Base-by-base conservation (phyloP, 53 echinoderm and acorn worm genomes). In the Stichopus horrens region DNA sequence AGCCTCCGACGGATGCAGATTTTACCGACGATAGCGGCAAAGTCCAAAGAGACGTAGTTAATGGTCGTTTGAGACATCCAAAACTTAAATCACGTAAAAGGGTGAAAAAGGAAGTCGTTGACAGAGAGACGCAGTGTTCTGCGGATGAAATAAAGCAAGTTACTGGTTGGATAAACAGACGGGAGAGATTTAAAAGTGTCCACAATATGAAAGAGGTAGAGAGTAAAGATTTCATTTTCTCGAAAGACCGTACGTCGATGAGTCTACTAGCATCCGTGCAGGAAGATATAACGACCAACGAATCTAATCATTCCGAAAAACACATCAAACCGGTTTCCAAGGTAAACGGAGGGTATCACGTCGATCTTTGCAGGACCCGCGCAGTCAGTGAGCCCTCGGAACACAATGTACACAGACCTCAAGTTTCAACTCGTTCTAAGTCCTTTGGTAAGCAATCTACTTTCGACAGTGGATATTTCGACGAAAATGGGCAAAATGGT, bases 381-480 rank as follows among this genome's bases (percentile, higher is more conserved):
- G 75, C 91, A 6, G 85, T 85, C 7, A 85, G 85, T 67, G 74
- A 74, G 21, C 86, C 86, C 18, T 7, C 83, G 1, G 86, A 86
- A 18, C 19, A 75, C 20, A n/a, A n/a, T 8, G 58, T 87, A 0
- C 53, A 74, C 19, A 76, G 86, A 73, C 89, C 14, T 5, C 77
- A 78, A 9, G 77, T 78, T 52, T 51, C 57, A 5, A 68, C 77
- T 23, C 67, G 83, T 13, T 86, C 91, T 16, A 85, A 86, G 74
- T 88, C 86, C 5, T 75, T 89, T 56, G 91, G 73, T 0, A 88
- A 93, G 21, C 96, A 99, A 68, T 86, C 96, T 5, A 99, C 99
- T 0, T 96, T 96, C 56, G 99, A 99, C 74, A 99, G 99, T 88
- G 99, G 99, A 6, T 99, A 90, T 60, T 96, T 96, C 52, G 99